Evolutionary conservation across 2,888 invertebrate species (phyloP).

Genomic region (Heliconius cydno): DNA sequence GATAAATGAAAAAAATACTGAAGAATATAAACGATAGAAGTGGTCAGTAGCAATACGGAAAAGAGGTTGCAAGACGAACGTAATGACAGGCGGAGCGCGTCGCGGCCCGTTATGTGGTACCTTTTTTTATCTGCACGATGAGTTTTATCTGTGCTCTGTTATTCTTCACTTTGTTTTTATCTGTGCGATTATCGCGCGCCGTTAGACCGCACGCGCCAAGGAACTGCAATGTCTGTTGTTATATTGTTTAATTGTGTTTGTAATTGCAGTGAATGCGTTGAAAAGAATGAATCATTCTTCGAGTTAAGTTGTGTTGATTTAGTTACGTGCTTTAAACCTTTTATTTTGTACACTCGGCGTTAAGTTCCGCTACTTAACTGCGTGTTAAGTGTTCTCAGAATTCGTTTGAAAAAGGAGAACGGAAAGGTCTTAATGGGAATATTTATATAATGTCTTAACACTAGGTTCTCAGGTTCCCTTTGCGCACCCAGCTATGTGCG

Average conservation of each 20-base stretch:
- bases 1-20: not conserved
- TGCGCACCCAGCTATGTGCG: too few relatives aligned
- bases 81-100: constrained; percentile 72
- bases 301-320: not conserved
- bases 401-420: too few relatives aligned
- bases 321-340: not conserved
- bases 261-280: constrained; percentile 23
- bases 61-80: constrained; percentile 51
- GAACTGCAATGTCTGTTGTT: constrained; percentile 41
- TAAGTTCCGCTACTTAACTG: too few relatives aligned
- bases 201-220: constrained; percentile 59
- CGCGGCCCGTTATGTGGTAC: constrained; percentile 74
- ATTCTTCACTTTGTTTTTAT: constrained; percentile 52
- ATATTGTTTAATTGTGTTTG: constrained; percentile 38
- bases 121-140: constrained; percentile 69
- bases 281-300: not conserved
- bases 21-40: not conserved
- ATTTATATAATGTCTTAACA: too few relatives aligned
- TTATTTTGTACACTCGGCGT: too few relatives aligned
- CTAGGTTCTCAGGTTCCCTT: too few relatives aligned
- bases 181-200: constrained; percentile 72
- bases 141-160: constrained; percentile 35
- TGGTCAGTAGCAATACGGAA: constrained; percentile 26
- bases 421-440: too few relatives aligned
- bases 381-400: too few relatives aligned